Evolutionary conservation across 2,113 vertebrate genomes (phyloP).

Genomic region (Sylvietta virens): DNA sequence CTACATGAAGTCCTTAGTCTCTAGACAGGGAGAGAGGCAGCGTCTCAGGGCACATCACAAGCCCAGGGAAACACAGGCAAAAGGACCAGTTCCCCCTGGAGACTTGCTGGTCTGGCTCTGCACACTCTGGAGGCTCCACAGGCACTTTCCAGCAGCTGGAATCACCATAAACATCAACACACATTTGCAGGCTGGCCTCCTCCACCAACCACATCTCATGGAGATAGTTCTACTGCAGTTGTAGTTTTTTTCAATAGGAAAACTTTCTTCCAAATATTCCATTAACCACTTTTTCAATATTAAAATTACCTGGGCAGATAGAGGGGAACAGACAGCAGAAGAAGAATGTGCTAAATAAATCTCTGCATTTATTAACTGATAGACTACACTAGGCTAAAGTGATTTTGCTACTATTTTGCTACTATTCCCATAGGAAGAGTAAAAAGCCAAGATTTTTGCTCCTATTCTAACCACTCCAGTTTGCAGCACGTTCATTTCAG

Average conservation of each 20-base stretch:
- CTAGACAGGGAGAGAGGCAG: background rate
- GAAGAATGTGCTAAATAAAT: background rate
- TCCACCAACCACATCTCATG: background rate
- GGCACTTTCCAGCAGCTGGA: background rate
- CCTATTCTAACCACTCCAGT: background rate
- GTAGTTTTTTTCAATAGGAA: background rate
- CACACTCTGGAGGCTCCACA: background rate
- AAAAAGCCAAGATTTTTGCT: background rate
- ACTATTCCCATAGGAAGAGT: background rate
- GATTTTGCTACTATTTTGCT: background rate
- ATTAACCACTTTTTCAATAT: background rate
- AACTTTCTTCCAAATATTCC: background rate
- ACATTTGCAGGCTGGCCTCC: background rate
- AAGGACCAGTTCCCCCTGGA: rapidly evolving
- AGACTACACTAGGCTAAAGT: background rate
- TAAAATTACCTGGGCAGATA: background rate
- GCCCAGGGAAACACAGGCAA: rapidly evolving
- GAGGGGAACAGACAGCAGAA: background rate
- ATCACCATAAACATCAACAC: background rate
- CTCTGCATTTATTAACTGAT: background rate
- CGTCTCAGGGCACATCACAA: background rate
- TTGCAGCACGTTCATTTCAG: background rate
- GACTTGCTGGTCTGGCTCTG: rapidly evolving
- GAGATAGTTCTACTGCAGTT: background rate
- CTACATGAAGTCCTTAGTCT: background rate